A percentile compares a stretch with the other conserved stretches of the same genome.
These are phyloP conservation scores for Okamejei kenojei DNA, from an alignment of 2,797 vertebrate species.

Conservation along the genomic window DNA sequence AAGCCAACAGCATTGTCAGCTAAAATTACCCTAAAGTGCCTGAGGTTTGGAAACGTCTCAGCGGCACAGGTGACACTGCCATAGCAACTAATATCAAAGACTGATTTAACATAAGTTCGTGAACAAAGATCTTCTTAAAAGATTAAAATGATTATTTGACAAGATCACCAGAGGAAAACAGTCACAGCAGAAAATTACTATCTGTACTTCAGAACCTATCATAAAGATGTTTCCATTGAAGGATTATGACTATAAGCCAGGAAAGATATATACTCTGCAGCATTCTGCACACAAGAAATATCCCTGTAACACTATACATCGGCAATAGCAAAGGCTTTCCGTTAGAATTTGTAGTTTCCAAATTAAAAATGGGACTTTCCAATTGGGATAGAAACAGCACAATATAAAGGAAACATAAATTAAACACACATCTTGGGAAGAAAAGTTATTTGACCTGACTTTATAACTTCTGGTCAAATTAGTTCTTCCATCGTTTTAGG, in stretches of 20 bases:
- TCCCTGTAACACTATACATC: not conserved
- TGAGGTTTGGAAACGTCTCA: not conserved
- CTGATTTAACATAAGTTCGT: not conserved
- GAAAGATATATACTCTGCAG: not conserved
- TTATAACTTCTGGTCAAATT: not conserved
- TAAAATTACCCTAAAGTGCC: not conserved
- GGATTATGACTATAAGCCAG: not conserved
- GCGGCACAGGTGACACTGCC: not conserved
- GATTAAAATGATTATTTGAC: not conserved
- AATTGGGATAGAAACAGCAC: not conserved
- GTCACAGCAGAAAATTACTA: not conserved
- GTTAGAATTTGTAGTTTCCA: not conserved
- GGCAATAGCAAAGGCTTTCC: not conserved
- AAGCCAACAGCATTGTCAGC: not conserved
- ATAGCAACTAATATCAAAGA: not conserved
- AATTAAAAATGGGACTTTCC: not conserved
- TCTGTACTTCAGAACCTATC: not conserved
- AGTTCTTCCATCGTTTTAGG: not conserved
- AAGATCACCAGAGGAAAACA: not conserved
- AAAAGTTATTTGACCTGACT: not conserved
- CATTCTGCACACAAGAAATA: not conserved
- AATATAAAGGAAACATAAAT: not conserved
- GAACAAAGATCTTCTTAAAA: not conserved
- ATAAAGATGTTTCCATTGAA: not conserved
- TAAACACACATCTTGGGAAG: not conserved